phyloP scores from a whole-genome alignment of 2,113 vertebrate genomes.

The Colaptes auratus region DNA sequence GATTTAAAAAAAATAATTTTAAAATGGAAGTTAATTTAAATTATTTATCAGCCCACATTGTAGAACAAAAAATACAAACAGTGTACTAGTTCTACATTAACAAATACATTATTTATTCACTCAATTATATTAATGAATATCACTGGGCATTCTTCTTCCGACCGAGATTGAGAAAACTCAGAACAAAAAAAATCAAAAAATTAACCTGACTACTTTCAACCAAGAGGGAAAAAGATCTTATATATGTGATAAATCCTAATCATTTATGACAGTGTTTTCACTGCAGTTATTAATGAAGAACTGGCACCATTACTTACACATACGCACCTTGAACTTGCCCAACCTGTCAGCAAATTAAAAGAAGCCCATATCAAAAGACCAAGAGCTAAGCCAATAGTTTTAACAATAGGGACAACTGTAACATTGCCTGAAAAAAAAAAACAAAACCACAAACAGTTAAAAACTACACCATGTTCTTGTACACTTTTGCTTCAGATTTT shows the following conservation, averaged over 20 bases:
- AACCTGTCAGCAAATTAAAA: constrained; percentile 86
- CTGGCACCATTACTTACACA: background rate
- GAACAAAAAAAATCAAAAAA: background rate
- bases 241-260: background rate
- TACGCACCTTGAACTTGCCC: constrained; percentile 90
- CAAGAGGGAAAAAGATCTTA: background rate
- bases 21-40: background rate
- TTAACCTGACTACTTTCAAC: background rate
- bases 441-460: background rate
- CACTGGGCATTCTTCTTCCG: background rate
- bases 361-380: constrained; percentile 90
- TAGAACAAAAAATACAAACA: background rate
- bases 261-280: background rate
- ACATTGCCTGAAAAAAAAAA: constrained; percentile 84
- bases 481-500: background rate
- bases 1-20: background rate
- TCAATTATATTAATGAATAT: background rate
- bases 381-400: constrained; percentile 89
- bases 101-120: background rate
- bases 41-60: background rate
- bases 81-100: background rate
- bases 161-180: background rate
- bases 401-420: constrained; percentile 86
- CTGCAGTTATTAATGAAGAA: background rate
- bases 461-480: background rate